phyloP scores from a whole-genome alignment of 2,797 vertebrate genomes.

The Sparus aurata region DNA sequence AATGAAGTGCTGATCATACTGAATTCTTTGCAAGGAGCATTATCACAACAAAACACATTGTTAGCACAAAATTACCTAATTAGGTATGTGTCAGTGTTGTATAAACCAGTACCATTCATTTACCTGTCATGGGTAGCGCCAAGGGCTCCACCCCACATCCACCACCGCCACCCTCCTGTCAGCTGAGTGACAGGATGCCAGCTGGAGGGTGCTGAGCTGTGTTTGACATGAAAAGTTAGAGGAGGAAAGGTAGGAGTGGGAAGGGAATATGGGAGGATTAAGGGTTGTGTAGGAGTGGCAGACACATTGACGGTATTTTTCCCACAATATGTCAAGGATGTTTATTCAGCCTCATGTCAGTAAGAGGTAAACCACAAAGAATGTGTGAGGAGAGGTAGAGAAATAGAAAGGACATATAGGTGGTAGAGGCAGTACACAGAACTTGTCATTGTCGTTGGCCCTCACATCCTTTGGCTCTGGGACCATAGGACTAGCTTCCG shows the following conservation, averaged over 20 bases:
- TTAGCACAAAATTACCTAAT: slow-evolving; percentile 61
- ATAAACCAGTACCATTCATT: slow-evolving; percentile 62
- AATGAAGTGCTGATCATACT: slow-evolving; percentile 51
- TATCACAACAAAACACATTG: slow-evolving; percentile 49
- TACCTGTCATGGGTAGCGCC: slow-evolving; percentile 68
- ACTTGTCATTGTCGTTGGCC: slow-evolving; percentile 1
- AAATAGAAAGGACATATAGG: background rate
- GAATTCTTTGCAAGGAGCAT: slow-evolving; percentile 34
- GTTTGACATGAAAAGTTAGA: slow-evolving; percentile 60
- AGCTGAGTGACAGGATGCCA: slow-evolving; percentile 66
- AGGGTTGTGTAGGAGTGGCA: slow-evolving; percentile 48
- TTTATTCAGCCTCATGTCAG: slow-evolving; percentile 53
- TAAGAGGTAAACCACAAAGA: slow-evolving; percentile 19
- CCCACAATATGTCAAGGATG: slow-evolving; percentile 41
- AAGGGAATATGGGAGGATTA: slow-evolving; percentile 39
- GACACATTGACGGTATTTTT: slow-evolving; percentile 50
- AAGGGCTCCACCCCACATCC: slow-evolving; percentile 33
- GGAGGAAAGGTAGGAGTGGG: slow-evolving; percentile 31
- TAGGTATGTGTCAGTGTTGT: slow-evolving; percentile 57
- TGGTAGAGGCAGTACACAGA: background rate
- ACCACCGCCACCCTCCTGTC: slow-evolving; percentile 53
- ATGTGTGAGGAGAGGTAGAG: background rate
- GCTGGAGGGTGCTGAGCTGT: slow-evolving; percentile 57
- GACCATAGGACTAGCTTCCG: too few relatives aligned
- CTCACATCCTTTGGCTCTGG: background rate